A percentile compares a stretch with the other conserved stretches of the same genome.
Evolutionary conservation across 2,113 vertebrate genomes (phyloP).

Genomic region (Prunella fulvescens): DNA sequence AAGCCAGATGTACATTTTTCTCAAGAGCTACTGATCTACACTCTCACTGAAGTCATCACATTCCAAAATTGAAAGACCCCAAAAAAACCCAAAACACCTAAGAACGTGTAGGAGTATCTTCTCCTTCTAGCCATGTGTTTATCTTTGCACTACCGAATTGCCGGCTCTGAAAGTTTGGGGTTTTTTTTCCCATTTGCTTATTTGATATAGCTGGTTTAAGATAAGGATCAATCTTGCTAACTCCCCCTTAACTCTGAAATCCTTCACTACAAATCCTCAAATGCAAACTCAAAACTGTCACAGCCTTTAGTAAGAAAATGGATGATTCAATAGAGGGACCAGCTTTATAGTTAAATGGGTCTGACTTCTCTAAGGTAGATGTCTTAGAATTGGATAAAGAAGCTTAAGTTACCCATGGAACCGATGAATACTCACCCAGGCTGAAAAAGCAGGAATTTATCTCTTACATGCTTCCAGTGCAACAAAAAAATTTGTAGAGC

Average conservation of each 20-base stretch:
- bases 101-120: neutral
- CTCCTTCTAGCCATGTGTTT: neutral
- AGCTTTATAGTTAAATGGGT: neutral
- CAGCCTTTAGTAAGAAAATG: neutral
- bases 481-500: neutral
- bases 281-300: neutral
- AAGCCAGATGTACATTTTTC: neutral
- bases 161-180: neutral
- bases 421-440: neutral
- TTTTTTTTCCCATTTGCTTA: neutral
- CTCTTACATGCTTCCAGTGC: neutral
- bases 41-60: neutral
- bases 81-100: neutral
- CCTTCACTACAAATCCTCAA: neutral
- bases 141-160: neutral
- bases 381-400: neutral
- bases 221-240: neutral
- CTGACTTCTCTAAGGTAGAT: neutral
- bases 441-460: neutral
- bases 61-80: neutral
- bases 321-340: neutral
- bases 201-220: neutral
- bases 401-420: neutral
- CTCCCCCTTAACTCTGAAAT: neutral
- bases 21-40: neutral